Conservation (phyloP, 2,888 invertebrate genomes). For the Torymus texanus region DNA sequence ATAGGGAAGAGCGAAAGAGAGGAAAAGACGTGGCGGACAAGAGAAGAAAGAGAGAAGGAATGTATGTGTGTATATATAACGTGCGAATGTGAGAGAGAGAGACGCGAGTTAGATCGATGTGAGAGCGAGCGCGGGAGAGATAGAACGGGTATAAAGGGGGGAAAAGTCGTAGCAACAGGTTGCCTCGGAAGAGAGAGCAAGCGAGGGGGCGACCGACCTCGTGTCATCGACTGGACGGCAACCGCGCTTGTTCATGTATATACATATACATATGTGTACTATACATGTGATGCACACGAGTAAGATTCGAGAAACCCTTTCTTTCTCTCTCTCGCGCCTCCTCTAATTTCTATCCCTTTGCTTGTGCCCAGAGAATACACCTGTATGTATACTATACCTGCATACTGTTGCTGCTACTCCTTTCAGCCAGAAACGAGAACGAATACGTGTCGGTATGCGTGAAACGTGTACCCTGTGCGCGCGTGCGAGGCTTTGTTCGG, state of each 20-base stretch:
- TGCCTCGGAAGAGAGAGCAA: slow-evolving; percentile 38
- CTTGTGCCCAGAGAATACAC: background rate
- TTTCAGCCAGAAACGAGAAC: slow-evolving; percentile 21
- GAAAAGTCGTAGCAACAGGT: slow-evolving; percentile 49
- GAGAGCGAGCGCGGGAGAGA: background rate
- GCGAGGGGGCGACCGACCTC: slow-evolving; percentile 24
- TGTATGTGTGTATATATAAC: slow-evolving; percentile 23
- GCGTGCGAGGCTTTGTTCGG: slow-evolving; percentile 30
- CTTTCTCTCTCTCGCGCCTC: slow-evolving; percentile 4
- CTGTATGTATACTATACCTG: background rate
- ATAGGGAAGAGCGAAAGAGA: slow-evolving; percentile 48
- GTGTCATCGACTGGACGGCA: slow-evolving; percentile 23
- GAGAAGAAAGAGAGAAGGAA: slow-evolving; percentile 41
- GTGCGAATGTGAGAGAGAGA: no score
- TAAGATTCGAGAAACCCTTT: background rate
- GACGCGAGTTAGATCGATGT: no score
- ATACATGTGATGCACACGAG: background rate
- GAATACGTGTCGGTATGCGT: slow-evolving; percentile 28
- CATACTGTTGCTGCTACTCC: background rate
- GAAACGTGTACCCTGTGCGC: background rate
- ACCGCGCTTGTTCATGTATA: background rate
- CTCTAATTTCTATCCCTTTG: slow-evolving; percentile 45
- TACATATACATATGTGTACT: background rate
- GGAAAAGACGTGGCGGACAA: slow-evolving; percentile 52
- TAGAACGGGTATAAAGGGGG: background rate